Conservation (phyloP, 2,888 invertebrate species). For the Agrenia bidenticulata region DNA sequence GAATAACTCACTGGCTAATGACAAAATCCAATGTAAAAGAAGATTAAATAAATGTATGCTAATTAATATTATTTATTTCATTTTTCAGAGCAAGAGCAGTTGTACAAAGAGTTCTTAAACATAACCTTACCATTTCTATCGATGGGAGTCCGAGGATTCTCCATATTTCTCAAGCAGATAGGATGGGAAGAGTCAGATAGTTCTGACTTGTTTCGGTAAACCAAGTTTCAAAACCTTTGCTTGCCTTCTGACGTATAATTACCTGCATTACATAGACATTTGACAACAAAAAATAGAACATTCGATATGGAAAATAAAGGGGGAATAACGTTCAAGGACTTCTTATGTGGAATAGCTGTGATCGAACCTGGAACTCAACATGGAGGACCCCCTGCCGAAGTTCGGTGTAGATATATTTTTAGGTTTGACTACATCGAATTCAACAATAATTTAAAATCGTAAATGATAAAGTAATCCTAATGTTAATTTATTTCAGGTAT, state of each 20-base stretch:
- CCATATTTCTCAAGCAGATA: constrained; percentile 61
- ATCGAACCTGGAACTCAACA: constrained; percentile 68
- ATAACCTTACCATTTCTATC: constrained; percentile 62
- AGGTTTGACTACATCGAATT: constrained; percentile 58
- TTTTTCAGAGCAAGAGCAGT: constrained; percentile 62
- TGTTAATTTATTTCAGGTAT: constrained; percentile 60
- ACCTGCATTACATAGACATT: too few relatives aligned
- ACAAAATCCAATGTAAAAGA: background rate
- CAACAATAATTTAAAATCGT: too few relatives aligned
- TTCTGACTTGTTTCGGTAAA: constrained; percentile 23
- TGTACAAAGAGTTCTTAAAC: constrained; percentile 63
- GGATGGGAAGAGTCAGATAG: constrained; percentile 60
- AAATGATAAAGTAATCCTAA: constrained; percentile 54
- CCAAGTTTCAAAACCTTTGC: background rate
- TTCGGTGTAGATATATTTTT: constrained; percentile 70
- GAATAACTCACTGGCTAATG: too few relatives aligned
- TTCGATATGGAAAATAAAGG: constrained; percentile 62
- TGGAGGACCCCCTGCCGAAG: constrained; percentile 66
- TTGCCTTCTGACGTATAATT: constrained; percentile 8
- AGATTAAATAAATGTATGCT: background rate
- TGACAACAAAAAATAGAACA: constrained; percentile 59
- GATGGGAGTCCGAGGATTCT: constrained; percentile 63
- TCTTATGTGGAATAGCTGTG: constrained; percentile 65
- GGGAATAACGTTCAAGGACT: constrained; percentile 63
- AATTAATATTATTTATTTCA: background rate